Base-by-base conservation (phyloP, 1,140 invertebrate genomes). In the Bactericera cockerelli region DNA sequence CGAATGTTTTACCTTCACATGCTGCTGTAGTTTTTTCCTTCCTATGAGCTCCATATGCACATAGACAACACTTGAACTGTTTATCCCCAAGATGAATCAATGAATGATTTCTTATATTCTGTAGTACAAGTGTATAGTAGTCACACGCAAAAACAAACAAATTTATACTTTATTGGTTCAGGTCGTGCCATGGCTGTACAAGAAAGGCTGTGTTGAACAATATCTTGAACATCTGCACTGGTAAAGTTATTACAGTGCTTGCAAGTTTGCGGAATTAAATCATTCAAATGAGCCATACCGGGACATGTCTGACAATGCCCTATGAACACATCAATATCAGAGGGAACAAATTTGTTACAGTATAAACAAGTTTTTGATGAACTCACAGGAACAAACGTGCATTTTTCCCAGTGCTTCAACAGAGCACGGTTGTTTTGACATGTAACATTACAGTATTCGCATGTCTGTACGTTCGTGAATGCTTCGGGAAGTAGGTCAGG, bases 121-220 rank as follows among this genome's bases (percentile, higher is more conserved):
- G 75, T 33, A 62, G 72, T 2, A 70, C 71, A 31, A 69, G 67
- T 62, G 73, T 75, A 10, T 67, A 66, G 16, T 74, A 70, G 63
- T 36, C 33, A 36, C 33, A 36, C 16, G 33, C 33, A 16, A 36
- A 19, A 16, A 36, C 33, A 36, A 16, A 36, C 33, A 36, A 36
- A 36, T 36, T 36, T 36, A 36, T 36, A 16, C 10, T 16, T 10
- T 11, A 36, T 11, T 16, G 33, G 33, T 10, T 36, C 33, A 36
- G 33, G 16, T 36, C 33, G 10, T 36, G 10, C 10, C 33, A 36
- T 36, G 16, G 16, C 10, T 11, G 33, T 11, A 36, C 33, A 36
- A 36, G 33, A 36, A 11, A 11, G 10, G 33, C 33, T 11, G 16
- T 36, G 33, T 36, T 36, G 10, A 36, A 36, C 16, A 36, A 36